Evolutionary conservation across 1,140 invertebrate species (phyloP), one percentile per base, ranked within the genome.

Genomic region (Drosophila orosa): DNA sequence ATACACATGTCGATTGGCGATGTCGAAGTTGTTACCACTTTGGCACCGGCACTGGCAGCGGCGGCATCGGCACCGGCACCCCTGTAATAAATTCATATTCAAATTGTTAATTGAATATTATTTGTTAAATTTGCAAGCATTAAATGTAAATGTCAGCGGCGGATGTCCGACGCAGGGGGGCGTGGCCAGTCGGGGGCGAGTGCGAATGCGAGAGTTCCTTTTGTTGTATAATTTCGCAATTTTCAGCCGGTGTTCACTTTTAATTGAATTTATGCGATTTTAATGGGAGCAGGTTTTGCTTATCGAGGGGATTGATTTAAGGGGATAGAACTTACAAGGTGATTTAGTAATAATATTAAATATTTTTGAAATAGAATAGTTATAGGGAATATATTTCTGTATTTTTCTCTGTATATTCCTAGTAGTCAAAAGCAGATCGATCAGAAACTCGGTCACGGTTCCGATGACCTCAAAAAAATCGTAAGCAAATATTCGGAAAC

Each of bases 41-140:
- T 89, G 67, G 83, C 50, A 27, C 22, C 42, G 24, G 24, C 45
- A 45, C 13, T 6, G 22, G 42, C 42, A 24, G 2, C 13, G 39
- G 39, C 22, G 24, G 45, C 45, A 19, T 6, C 45, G 48, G 48
- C 48, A 31, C 31, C 52, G 59, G 81, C 74, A 55, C 82, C 75
- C 65, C 86, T 81, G 81, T 90, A 78, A 90, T 90, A 90, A 86
- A 90, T 90, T 90, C 82, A 80, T 90, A 90, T 90, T 90, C 87
- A 90, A 90, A 90, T 90, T 86, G 87, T 90, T 90, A 90, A 90
- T 90, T 90, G 87, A 90, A 90, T 90, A 90, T 90, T 90, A 90
- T 90, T 90, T 87, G 87, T 90, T 86, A 90, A 89, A 89, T 89
- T 89, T 89, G 84, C 84, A 89, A 90, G 86, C 86, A 90, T 90